Evolutionary conservation across 2,888 invertebrate genomes (phyloP), one percentile per base, ranked within the genome.

Genomic region (Hylaea fasciaria): DNA sequence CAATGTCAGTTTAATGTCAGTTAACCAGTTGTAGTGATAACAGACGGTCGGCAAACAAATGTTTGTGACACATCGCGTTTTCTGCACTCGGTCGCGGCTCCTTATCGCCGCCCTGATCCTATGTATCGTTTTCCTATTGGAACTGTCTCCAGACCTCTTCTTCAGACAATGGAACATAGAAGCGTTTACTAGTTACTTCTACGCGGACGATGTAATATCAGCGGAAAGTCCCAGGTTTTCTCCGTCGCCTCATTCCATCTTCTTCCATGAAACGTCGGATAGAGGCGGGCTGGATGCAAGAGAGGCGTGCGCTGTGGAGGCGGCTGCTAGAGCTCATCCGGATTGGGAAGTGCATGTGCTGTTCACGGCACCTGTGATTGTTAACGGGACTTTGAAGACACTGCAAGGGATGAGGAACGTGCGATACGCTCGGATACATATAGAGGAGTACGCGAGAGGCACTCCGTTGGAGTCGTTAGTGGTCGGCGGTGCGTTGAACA

Each of bases 241-340:
- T 0, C 62, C 62, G 0, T 22, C 53, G 0, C 40, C 39, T 2
- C 0, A 63, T 10, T 93, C 93, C 22, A 94, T 95, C 62, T 95
- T 94, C 73, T 95, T 95, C 72, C 93, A 94, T 68, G 95, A 95
- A 75, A 95, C 95, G 0, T 94, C 94, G 0, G 94, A 94, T 71
- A 87, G 83, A 3, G 87, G 89, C 4, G 69, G 76, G 0, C 74
- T 95, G 22, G 89, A 86, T 17, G 62, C 71, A 0, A 64, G 76
- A 13, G 72, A 71, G 54, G 72, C 76, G 0, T 76, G 76, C 35
- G 63, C 72, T 0, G 66, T 76, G 0, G 74, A 76, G 49, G 69
- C 76, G 1, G 73, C 73, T 2, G 70, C 72, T 0, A 68, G 66
- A 22, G 44, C 65, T 0, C 70, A 76, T 14, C 68, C 66, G 1